phyloP scores from a whole-genome alignment of 2,797 vertebrate genomes.

The Enteromius trimaculatus region DNA sequence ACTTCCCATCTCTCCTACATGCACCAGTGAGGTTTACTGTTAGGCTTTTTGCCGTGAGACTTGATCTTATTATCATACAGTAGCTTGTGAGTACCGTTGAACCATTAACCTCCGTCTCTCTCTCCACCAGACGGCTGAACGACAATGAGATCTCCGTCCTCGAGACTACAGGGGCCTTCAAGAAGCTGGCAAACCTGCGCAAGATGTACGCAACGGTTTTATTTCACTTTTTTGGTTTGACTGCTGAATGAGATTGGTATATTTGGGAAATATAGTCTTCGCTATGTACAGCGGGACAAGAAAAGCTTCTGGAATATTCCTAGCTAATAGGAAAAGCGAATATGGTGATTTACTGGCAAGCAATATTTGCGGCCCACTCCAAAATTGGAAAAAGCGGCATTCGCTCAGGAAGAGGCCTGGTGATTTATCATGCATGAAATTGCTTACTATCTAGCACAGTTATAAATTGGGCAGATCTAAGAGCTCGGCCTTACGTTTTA shows the following conservation, averaged over 20 bases:
- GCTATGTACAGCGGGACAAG: slow-evolving; percentile 18
- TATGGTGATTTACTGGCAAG: slow-evolving; percentile 71
- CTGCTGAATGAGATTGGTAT: slow-evolving; percentile 12
- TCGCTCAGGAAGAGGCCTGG: slow-evolving; percentile 69
- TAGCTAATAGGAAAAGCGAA: slow-evolving; percentile 31
- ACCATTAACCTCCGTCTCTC: slow-evolving; percentile 66
- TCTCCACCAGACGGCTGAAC: slow-evolving; percentile 86
- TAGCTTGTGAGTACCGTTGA: slow-evolving; percentile 55
- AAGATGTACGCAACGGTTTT: slow-evolving; percentile 85
- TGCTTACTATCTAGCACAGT: slow-evolving; percentile 77
- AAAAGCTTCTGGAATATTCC: slow-evolving; percentile 42
- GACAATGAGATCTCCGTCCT: slow-evolving; percentile 93
- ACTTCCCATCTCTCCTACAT: slow-evolving; percentile 27
- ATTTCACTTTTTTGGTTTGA: not conserved
- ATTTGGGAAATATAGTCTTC: slow-evolving; percentile 43
- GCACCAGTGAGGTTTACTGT: slow-evolving; percentile 27
- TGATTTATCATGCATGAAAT: slow-evolving; percentile 85
- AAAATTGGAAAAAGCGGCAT: slow-evolving; percentile 53
- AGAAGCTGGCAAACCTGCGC: slow-evolving; percentile 90
- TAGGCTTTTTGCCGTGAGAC: not conserved
- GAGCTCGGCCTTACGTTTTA: slow-evolving; percentile 64
- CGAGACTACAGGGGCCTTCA: slow-evolving; percentile 88
- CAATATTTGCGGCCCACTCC: slow-evolving; percentile 71
- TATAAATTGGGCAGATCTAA: slow-evolving; percentile 78
- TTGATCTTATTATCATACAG: slow-evolving; percentile 48